Base-by-base conservation (phyloP, 2,888 invertebrate species). In the Escarpia spicata region DNA sequence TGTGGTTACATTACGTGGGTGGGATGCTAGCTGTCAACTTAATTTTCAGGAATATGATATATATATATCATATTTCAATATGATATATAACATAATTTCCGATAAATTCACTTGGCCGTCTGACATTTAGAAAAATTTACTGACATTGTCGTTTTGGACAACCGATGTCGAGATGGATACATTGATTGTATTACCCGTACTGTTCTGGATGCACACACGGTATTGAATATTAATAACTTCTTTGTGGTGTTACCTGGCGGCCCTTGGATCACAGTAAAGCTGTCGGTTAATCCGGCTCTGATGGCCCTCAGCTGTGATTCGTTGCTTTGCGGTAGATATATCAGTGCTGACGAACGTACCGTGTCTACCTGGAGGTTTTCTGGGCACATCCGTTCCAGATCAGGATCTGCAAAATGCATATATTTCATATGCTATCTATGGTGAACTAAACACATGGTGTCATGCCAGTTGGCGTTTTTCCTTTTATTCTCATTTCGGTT, bases 281-380 rank as follows among this genome's bases (percentile, higher is more conserved):
- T 94, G 91, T 95, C 94, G 4, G 92, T 93, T n/a, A 95, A 93
- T 45, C 95, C 94, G 37, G 91, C 92, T 43, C 93, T 92, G n/a
- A 95, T 93, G 10, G 95, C 95, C 43, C 93, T 93, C 52, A 94
- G 93, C 93, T 96, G 96, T 43, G 93, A 94, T n/a, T 93, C 92
- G 93, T 95, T 95, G 45, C 94, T 93, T 6, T 75, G 91, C 90
- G 92, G 94, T 44, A 94, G 91, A 43, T 75, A 75, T n/a, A 75
- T n/a, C 2, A 26, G 3, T 75, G 75, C 15, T 26, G 75, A 75
- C n/a, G 75, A 75, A 26, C 94, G 31, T 19, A n/a, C 37, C 43
- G 91, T 52, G 19, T 52, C 19, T 37, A 91, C 37, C 15, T 91
- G 43, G 26, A 91, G 52, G 9, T 45, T 45, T 26, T 91, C 91